Evolutionary conservation across 1,140 invertebrate genomes (phyloP), one percentile per base, ranked within the genome.

Genomic region (Melipona quadrifasciata): DNA sequence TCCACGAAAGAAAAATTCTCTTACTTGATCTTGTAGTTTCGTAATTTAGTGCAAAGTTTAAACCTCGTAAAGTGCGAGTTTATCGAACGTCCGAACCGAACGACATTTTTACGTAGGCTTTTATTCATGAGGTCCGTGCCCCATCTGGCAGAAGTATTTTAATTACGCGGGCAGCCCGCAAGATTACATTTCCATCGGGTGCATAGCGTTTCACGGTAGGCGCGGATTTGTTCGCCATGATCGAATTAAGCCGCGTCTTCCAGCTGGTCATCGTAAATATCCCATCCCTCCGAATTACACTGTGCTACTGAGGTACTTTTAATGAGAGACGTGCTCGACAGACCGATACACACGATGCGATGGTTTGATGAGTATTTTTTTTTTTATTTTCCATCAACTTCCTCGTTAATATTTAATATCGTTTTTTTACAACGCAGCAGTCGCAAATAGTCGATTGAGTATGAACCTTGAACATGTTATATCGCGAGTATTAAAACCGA

Each of bases 231-330:
- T 74, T 80, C 58, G 16, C 57, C 67, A 24, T 57, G 39, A 65
- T 53, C 70, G 27, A 61, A 65, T 81, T 53, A 65, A 81, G 71
- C 19, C 14, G 17, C 39, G 58, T 81, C 55, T 73, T 73, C 70
- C 58, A 24, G 58, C 58, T 61, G 58, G 58, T 61, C 24, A 12
- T 61, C 39, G 58, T 74, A 64, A 74, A 81, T 65, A 70, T 74
- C 21, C 19, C 34, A 24, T 19, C 39, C 11, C 58, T 34, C 53
- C 53, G 47, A 81, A 81, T 81, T 73, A 73, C 39, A n/a, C 58
- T n/a, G 58, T 14, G 58, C 12, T 61, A 24, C 58, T 4, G 58
- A n/a, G 24, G 24, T 61, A 61, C 58, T 11, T 61, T 61, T 61
- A 61, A 61, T 61, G 58, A 61, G 58, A 61, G 58, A n/a, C 58